Evolutionary conservation across 1,140 invertebrate genomes (phyloP).

Genomic region (Magallana angulata): DNA sequence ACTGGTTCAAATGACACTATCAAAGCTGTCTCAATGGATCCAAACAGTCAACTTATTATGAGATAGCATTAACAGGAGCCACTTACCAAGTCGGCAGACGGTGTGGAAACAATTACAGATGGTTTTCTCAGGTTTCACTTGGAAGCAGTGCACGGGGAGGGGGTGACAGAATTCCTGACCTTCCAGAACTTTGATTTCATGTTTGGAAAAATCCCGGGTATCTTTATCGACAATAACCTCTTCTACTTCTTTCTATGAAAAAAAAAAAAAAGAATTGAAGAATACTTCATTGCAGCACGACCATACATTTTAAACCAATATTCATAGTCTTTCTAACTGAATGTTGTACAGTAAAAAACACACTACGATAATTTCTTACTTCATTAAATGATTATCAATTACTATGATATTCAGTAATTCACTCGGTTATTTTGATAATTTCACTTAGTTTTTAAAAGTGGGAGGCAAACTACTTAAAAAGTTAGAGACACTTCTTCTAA

Average conservation of each 20-base stretch:
- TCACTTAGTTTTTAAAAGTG: too few species aligned
- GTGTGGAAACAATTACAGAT: background rate
- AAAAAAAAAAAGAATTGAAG: background rate
- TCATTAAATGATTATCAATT: too few species aligned
- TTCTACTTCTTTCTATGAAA: background rate
- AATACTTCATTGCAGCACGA: too few species aligned
- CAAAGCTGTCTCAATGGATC: background rate
- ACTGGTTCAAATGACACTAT: slow-evolving; percentile 5
- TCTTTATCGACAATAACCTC: background rate
- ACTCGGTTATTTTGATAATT: too few species aligned
- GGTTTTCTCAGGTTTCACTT: background rate
- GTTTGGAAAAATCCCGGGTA: background rate
- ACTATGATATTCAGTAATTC: too few species aligned
- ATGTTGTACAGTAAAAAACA: too few species aligned
- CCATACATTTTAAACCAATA: too few species aligned
- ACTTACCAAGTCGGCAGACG: slow-evolving; percentile 18
- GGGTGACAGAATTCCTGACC: slow-evolving; percentile 12
- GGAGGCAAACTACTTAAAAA: too few species aligned
- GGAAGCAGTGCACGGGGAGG: background rate
- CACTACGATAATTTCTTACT: too few species aligned
- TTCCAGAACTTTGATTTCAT: background rate
- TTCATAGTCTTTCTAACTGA: too few species aligned
- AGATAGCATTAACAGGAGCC: background rate
- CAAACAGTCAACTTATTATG: too few species aligned
- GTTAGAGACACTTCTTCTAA: too few species aligned